Evolutionary conservation across 92 coral and sea anemone species (phyloP), one percentile per base, ranked within the genome.

Genomic region (Isaurus tuberculatus): DNA sequence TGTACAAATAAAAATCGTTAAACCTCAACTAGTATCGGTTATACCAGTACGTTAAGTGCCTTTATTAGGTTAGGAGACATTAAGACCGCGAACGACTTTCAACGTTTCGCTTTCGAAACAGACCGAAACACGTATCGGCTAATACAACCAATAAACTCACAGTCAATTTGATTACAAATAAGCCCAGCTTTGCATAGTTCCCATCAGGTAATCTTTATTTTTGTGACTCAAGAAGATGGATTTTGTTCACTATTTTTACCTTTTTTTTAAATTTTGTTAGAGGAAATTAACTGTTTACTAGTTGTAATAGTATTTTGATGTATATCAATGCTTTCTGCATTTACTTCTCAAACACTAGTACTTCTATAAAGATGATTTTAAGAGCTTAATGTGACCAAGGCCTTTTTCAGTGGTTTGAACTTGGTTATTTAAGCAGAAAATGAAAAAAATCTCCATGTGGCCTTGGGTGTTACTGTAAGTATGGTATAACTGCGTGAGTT

Each of bases 61-160:
- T 58, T 58, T 57, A 75, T 75, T 75, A 57, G 32, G 69, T 75
- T 64, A 55, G 57, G 16, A n/a, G 20, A 44, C 20, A 64, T 3
- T 7, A 49, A 29, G 34, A 74, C 27, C 51, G n/a, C n/a, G 4
- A 40, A 33, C 29, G 49, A 40, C 36, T 77, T 43, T 55, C 20
- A 20, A 14, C 10, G 22, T 60, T 77, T 27, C 30, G 51, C 37
- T 36, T 22, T 30, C 10, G n/a, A n/a, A n/a, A n/a, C n/a, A n/a
- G n/a, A n/a, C 9, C 8, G 40, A 34, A 20, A 31, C 58, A 19
- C 22, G n/a, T 15, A 49, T 49, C 46, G n/a, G 46, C 11, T 13
- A 49, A 49, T 13, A 5, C 19, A 60, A 13, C 82, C 69, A 77
- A 77, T 77, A 31, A 60, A 14, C 19, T 33, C 22, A 23, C 3